phyloP scores from a whole-genome alignment of 2,888 invertebrate genomes.

The Parnassius orleans region DNA sequence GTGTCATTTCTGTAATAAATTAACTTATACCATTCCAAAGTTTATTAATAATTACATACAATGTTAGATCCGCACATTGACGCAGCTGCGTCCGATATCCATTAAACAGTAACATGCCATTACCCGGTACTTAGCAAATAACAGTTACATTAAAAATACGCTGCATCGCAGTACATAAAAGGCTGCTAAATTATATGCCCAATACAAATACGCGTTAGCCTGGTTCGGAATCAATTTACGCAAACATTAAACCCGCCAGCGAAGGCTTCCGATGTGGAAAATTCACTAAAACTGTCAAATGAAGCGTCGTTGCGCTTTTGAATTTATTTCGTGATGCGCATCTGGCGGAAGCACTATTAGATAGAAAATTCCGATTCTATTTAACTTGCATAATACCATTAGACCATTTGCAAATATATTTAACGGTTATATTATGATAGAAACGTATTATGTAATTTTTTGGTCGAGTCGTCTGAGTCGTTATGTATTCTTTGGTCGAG shows the following conservation, averaged over 20 bases:
- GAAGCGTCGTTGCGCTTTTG: constrained; percentile 19
- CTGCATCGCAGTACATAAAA: constrained; percentile 8
- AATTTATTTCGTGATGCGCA: constrained; percentile 21
- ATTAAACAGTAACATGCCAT: constrained; percentile 10
- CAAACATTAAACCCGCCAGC: constrained; percentile 21
- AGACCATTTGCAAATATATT: too few species aligned
- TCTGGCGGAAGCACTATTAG: constrained; percentile 5
- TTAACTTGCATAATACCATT: constrained; percentile 1
- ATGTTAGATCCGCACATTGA: background rate
- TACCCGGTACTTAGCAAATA: constrained; percentile 10
- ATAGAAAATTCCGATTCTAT: constrained; percentile 20
- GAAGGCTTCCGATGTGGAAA: constrained; percentile 24
- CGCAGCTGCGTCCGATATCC: constrained; percentile 15
- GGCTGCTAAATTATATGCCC: constrained; percentile 16
- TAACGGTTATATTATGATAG: too few species aligned
- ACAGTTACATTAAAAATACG: constrained; percentile 16
- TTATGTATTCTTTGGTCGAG: too few species aligned
- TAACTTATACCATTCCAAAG: background rate
- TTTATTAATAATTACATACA: constrained; percentile 15
- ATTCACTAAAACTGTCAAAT: constrained; percentile 27
- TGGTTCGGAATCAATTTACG: constrained; percentile 24
- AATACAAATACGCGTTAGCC: constrained; percentile 16
- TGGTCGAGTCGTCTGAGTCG: too few species aligned
- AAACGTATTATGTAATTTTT: too few species aligned
- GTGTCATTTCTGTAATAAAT: too few species aligned